Evolutionary conservation across 2,113 vertebrate genomes (phyloP).

Genomic region (Vicugna pacos): DNA sequence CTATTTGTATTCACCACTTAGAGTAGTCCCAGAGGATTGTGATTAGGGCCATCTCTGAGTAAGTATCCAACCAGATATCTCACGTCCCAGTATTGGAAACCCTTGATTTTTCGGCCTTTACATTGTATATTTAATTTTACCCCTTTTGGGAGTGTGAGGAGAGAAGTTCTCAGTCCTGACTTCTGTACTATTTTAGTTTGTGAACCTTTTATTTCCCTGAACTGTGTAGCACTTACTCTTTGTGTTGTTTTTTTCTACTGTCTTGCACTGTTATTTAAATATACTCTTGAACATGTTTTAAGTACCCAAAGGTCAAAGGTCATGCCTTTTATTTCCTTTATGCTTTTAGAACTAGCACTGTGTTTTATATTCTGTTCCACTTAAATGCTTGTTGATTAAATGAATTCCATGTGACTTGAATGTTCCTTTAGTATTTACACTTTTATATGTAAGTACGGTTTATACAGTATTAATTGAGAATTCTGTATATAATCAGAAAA

Average conservation of each 20-base stretch:
- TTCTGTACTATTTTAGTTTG: slow-evolving; percentile 12
- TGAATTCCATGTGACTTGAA: slow-evolving; percentile 39
- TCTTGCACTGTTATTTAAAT: neutral
- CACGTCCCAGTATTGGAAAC: neutral
- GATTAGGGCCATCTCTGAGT: neutral
- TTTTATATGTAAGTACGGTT: slow-evolving; percentile 8
- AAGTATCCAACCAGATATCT: neutral
- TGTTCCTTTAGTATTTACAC: slow-evolving; percentile 33
- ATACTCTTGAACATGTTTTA: neutral
- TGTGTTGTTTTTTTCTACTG: neutral
- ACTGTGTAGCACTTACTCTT: neutral
- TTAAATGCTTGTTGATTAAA: slow-evolving; percentile 41
- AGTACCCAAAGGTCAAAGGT: neutral
- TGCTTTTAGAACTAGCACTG: slow-evolving; percentile 17
- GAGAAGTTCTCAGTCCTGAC: neutral
- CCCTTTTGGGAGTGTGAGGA: neutral
- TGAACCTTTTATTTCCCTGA: neutral
- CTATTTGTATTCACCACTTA: slow-evolving; percentile 22
- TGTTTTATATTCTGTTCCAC: slow-evolving; percentile 37
- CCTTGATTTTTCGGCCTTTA: neutral
- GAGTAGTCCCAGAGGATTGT: neutral
- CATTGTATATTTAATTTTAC: slow-evolving; percentile 33
- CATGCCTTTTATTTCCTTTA: neutral
- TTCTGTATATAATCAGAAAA: neutral
- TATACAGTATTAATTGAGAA: slow-evolving; percentile 13